Base-by-base conservation (phyloP, 2,113 vertebrate species). In the Seriola aureovittata region DNA sequence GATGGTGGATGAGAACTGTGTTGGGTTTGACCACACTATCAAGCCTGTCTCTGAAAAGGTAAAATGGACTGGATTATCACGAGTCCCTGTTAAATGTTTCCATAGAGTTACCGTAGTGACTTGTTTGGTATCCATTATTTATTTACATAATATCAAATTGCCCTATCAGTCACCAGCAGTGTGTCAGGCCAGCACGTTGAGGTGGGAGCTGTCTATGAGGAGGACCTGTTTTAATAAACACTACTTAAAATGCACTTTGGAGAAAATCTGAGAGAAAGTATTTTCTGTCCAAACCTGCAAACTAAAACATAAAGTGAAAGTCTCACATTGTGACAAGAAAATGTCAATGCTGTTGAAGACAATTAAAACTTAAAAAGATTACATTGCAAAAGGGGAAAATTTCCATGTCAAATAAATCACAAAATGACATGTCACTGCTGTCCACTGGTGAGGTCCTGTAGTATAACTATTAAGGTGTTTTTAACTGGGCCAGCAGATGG, bases 1-100 rank as follows among this genome's bases (percentile, higher is more conserved):
- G 91, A 99, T 99, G 98, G 98, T 99, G 87, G 98, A 99, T 0
- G 98, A 99, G 95, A 99, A 99, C 94, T 99, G 97, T 0, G 95
- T 98, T 2, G 98, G 98, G 52, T 99, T 99, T 3, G 98, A 99
- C 75, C 97, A 97, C 94, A 98, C 96, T 0, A 93, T 99, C 86
- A 99, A 99, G 77, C 96, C 96, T 0, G 95, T 91, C 36, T 98
- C 97, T 0, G 98, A 99, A 0, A 70, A 96, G 95, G 98, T 99
- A 83, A 88, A 29, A 10, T 54, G 52, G 8, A 21, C 8, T 23
- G 19, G 52, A 54, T 54, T 23, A 9, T 54, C 52, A n/a, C 8
- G 8, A 54, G 19, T 52, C 19, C 50, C 50, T 52, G 19, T 52
- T 52, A 21, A 7, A 21, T n/a, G 50, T 9, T 52, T 3, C 21